A percentile compares a stretch with the other conserved stretches of the same genome.
These are phyloP conservation scores for Emydura subglobosa DNA, from an alignment of 2,113 vertebrate species.

Conservation along the genomic window DNA sequence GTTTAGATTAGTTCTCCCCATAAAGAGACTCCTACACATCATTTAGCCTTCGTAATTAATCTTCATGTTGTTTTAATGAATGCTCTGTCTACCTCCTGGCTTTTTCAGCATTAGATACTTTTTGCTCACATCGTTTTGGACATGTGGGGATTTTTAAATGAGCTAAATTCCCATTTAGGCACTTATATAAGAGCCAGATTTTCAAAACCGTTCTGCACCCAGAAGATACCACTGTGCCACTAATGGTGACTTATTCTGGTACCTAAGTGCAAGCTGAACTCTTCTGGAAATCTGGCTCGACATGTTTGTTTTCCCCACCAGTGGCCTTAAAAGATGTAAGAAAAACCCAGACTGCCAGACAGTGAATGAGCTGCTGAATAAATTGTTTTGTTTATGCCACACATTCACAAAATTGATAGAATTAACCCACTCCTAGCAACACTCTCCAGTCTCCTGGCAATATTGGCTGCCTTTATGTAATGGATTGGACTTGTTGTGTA, in stretches of 20 bases:
- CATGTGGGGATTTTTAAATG: fast-evolving
- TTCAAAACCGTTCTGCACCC: neutral
- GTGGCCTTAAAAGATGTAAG: neutral
- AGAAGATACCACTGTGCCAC: neutral
- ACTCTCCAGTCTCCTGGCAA: neutral
- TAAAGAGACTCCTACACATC: neutral
- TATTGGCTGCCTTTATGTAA: neutral
- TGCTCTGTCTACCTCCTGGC: neutral
- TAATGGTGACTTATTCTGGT: neutral
- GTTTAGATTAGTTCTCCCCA: neutral
- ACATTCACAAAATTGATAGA: neutral
- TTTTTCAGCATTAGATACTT: neutral
- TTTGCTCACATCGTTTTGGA: neutral
- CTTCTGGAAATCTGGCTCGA: neutral
- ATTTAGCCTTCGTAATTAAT: neutral
- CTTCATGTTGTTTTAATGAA: neutral
- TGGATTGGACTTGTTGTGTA: neutral
- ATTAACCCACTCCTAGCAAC: neutral
- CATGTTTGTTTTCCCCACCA: neutral
- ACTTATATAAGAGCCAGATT: neutral
- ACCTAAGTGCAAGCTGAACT: neutral
- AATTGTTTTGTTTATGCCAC: neutral
- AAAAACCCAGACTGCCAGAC: neutral
- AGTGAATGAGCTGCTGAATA: neutral
- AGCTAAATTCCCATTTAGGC: neutral